Base-by-base conservation (phyloP, 2,888 invertebrate species). In the Pheosia gnoma region DNA sequence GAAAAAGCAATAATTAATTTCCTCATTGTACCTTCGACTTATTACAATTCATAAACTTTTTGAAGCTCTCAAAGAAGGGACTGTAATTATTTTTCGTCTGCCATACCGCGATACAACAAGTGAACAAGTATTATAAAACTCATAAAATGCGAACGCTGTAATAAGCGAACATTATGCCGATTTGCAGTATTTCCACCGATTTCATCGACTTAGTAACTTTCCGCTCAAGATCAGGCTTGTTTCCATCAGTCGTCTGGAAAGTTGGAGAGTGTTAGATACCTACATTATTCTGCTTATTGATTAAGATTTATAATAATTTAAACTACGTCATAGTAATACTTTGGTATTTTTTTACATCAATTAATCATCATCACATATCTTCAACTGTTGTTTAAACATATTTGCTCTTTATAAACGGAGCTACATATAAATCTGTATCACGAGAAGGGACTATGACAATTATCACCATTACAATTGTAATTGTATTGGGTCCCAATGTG, bases 191-290 rank as follows among this genome's bases (percentile, higher is more conserved):
- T 55, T 37, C 11, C 58, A 53, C 11, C 43, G 59, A 66, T 67
- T 58, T 52, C 57, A 62, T 65, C 65, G 63, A 62, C 63, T 63
- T 63, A 55, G 61, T 58, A 73, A 72, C 71, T 72, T 72, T 70
- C 63, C 56, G 65, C 74, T 73, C 36, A 65, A 65, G 71, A 72
- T 73, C 63, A 73, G 63, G 61, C 62, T 53, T 63, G 62, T 25
- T 25, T 25, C 25, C 25, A 25, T 25, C 25, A 2, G 25, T 65
- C 67, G 59, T 60, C 61, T 61, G 64, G 64, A 64, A 64, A 67
- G 47, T 47, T 47, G 69, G 61, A 54, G 52, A 8, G 51, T 37
- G n/a, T n/a, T n/a, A 37, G 8, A n/a, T 66, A 59, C 59, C 70
- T 61, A 58, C 56, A 61, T 53, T 56, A 25, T 25, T 25, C 62